Evolutionary conservation across 1,140 invertebrate species (phyloP).

Genomic region (Meloidogyne exigua): DNA sequence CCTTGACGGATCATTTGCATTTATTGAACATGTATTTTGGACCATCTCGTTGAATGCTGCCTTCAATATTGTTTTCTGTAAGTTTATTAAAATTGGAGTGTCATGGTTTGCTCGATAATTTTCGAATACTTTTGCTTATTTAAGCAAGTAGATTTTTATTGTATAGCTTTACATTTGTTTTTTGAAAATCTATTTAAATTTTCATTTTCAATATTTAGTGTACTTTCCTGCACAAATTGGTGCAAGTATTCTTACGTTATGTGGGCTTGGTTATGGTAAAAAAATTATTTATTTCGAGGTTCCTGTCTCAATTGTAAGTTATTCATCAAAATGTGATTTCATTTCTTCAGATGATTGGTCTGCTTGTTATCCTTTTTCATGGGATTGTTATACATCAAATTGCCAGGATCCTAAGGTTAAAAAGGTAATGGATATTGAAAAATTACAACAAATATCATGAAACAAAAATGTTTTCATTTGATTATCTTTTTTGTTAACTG

Average conservation of each 20-base stretch:
- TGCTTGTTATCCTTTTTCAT: slow-evolving; percentile 81
- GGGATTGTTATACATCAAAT: slow-evolving; percentile 79
- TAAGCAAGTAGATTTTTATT: too few relatives aligned
- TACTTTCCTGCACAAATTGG: slow-evolving; percentile 95
- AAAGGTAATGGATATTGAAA: slow-evolving; percentile 67
- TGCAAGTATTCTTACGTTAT: slow-evolving; percentile 75
- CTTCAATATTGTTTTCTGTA: slow-evolving; percentile 79
- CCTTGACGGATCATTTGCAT: slow-evolving; percentile 90
- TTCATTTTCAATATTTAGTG: slow-evolving; percentile 72
- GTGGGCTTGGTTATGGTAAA: slow-evolving; percentile 69
- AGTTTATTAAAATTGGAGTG: too few relatives aligned
- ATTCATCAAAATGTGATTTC: not conserved
- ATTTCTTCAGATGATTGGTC: slow-evolving; percentile 72
- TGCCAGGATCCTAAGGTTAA: slow-evolving; percentile 72
- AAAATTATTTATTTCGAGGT: slow-evolving; percentile 74
- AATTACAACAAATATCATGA: too few relatives aligned
- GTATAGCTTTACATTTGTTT: too few relatives aligned
- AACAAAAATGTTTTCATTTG: not conserved
- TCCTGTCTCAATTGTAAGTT: slow-evolving; percentile 53
- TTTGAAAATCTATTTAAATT: not conserved
- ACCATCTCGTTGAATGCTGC: slow-evolving; percentile 93
- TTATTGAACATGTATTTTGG: slow-evolving; percentile 96
- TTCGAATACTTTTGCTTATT: too few relatives aligned
- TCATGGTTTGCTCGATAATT: too few relatives aligned
- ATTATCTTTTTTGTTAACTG: not conserved